Base-by-base conservation (phyloP, 2,797 vertebrate genomes). In the Loriculus beryllinus region DNA sequence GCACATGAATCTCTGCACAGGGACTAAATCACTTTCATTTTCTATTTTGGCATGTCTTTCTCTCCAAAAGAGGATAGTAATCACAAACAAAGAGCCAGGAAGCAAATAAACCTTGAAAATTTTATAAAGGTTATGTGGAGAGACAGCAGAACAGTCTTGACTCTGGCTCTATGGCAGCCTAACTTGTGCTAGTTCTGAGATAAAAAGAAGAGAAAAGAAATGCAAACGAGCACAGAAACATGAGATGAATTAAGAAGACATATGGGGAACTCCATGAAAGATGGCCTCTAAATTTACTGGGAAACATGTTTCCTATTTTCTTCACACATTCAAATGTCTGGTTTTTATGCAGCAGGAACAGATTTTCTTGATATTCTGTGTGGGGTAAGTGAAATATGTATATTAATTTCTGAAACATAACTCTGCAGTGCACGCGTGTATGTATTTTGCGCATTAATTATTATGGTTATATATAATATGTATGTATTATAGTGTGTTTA, bases 231-330 rank as follows among this genome's bases (percentile, higher is more conserved):
- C 51, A 39, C 19, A 78, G 83, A 93, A 92, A 71, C 63, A 70
- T 77, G 88, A 94, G 90, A 95, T 59, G 92, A 92, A 93, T 97
- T 95, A 95, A 70, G 74, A 65, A 93, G 92, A 72, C 96, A 96
- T 77, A 85, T 75, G 93, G 96, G 82, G 83, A 89, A 74, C 78
- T 88, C 84, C 49, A 40, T 79, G 80, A 94, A 95, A 92, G 70
- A 71, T 2, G 9, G 70, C 39, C 92, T 79, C 56, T 39, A 69
- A 72, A 86, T 95, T 75, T 89, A 77, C 88, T 87, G 40, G 75
- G 64, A 96, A 97, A 92, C 79, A 26, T 97, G 95, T 91, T 97
- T 97, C 91, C 75, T 82, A 96, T 97, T 97, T 97, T 62, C 94
- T 93, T 95, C 92, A 86, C 94, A 89, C 67, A 0, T 94, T 92